Evolutionary conservation across 2,113 vertebrate genomes (phyloP).

Genomic region (Equus przewalskii): DNA sequence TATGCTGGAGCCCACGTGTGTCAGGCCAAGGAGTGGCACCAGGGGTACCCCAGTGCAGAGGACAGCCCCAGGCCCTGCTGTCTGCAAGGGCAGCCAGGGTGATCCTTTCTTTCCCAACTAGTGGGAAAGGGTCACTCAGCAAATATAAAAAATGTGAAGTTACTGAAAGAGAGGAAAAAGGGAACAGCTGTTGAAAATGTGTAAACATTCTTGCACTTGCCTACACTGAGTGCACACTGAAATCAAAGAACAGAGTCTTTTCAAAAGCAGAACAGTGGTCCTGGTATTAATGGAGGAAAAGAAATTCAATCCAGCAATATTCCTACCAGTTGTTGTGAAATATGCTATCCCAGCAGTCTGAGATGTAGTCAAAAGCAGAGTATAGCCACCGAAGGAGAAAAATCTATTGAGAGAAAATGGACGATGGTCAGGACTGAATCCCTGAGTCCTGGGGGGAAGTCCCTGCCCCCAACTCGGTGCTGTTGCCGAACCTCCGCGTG

Average conservation of each 20-base stretch:
- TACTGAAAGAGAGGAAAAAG: background rate
- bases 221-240: background rate
- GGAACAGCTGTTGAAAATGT: background rate
- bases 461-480: fast-evolving
- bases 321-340: conserved; percentile 97
- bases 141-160: background rate
- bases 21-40: background rate
- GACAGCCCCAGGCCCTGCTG: background rate
- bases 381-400: conserved; percentile 97
- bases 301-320: fast-evolving
- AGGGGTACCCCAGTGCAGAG: background rate
- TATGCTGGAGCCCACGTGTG: background rate
- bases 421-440: background rate
- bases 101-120: background rate
- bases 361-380: conserved; percentile 90
- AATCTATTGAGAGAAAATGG: conserved; percentile 85
- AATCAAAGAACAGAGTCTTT: background rate
- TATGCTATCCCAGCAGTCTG: conserved; percentile 93
- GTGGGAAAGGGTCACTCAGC: background rate
- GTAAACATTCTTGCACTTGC: background rate
- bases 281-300: background rate
- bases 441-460: fast-evolving
- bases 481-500: background rate
- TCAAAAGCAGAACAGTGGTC: background rate
- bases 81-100: background rate